phyloP scores from a whole-genome alignment of 2,888 invertebrate species.

The Nephrotoma guestfalica region DNA sequence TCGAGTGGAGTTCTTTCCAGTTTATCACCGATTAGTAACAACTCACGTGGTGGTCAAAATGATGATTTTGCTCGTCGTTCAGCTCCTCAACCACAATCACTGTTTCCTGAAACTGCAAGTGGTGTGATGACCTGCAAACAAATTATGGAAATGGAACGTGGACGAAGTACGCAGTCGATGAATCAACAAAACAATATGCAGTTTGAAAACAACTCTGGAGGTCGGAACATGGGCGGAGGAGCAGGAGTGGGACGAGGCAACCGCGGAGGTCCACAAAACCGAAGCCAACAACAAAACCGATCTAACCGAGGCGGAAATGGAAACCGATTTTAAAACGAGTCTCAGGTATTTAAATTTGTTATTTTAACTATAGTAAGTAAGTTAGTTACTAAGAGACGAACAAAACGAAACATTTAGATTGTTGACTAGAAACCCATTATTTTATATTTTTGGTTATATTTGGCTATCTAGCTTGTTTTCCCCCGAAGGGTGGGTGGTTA shows the following conservation, averaged over 20 bases:
- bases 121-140: background rate
- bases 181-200: background rate
- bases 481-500: too few species aligned
- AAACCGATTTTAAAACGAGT: background rate
- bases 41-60: background rate
- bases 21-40: background rate
- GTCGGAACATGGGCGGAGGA: background rate
- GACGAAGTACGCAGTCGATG: background rate
- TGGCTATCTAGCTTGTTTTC: too few species aligned
- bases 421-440: too few species aligned
- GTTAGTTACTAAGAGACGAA: too few species aligned
- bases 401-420: too few species aligned
- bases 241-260: background rate
- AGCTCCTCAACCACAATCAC: background rate
- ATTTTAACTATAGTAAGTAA: background rate
- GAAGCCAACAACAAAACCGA: background rate
- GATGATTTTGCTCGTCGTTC: background rate
- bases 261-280: background rate
- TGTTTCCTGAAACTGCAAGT: background rate
- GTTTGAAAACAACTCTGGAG: background rate
- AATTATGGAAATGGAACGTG: constrained; percentile 1
- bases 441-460: too few species aligned
- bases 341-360: background rate
- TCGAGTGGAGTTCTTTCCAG: background rate
- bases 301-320: background rate